phyloP scores from a whole-genome alignment of 1,140 invertebrate species.

The Bombus cullumanus region DNA sequence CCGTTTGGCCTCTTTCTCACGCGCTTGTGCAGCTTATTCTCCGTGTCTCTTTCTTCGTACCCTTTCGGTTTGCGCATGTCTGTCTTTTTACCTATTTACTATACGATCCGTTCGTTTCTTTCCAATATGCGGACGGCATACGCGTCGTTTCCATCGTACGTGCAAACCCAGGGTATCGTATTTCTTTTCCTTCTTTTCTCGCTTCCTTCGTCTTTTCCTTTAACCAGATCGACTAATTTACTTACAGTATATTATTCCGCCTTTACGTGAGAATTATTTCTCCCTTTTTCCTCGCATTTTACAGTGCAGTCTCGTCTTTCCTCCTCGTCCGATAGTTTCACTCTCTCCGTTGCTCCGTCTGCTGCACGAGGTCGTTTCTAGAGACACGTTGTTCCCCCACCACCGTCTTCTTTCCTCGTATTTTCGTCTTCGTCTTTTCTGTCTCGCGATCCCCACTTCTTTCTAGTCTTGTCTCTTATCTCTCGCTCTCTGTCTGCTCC shows the following conservation, averaged over 20 bases:
- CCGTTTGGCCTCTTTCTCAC: constrained; percentile 15
- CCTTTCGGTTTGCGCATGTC: constrained; percentile 1
- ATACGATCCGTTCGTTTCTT: constrained; percentile 7
- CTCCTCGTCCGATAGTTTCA: background rate
- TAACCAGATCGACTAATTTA: background rate
- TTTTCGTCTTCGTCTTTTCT: constrained; percentile 10
- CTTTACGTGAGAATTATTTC: background rate
- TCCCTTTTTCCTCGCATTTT: background rate
- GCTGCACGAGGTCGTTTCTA: background rate
- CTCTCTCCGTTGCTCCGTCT: background rate
- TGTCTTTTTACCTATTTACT: background rate
- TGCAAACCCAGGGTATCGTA: background rate
- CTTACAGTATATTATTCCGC: background rate
- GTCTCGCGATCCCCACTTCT: background rate
- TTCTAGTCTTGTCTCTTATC: background rate
- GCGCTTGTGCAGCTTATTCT: constrained; percentile 8
- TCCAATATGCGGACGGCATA: background rate
- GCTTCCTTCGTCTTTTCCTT: background rate
- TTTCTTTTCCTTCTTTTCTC: constrained; percentile 13
- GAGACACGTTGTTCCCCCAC: background rate
- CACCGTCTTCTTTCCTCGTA: background rate
- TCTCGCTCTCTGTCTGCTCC: background rate
- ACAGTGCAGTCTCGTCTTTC: background rate
- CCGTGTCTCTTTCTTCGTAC: constrained; percentile 6
- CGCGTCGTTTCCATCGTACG: constrained; percentile 19